These are phyloP conservation scores for Ctenomys sociabilis DNA, from an alignment of 2,113 vertebrate genomes.

Conservation along the genomic window DNA sequence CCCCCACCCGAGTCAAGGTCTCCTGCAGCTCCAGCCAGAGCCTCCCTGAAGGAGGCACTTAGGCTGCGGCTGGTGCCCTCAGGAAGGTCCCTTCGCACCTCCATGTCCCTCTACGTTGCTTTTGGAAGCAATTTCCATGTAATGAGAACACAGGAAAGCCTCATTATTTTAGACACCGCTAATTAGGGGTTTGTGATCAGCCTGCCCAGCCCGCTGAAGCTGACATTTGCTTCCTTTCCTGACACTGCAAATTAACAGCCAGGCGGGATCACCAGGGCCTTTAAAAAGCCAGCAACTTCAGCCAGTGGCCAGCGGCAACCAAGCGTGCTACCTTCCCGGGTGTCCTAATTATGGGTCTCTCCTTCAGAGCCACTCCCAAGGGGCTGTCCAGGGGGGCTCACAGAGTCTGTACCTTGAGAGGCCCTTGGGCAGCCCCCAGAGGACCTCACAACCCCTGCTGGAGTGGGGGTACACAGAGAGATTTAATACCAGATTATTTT, in stretches of 20 bases:
- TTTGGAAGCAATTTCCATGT: background rate
- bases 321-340: fast-evolving
- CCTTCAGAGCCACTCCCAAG: background rate
- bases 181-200: constrained; percentile 52
- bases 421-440: background rate
- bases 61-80: background rate
- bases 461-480: background rate
- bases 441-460: background rate
- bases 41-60: background rate
- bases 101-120: background rate
- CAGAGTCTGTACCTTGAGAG: background rate
- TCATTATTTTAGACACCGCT: constrained; percentile 41
- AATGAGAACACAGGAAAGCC: constrained; percentile 56
- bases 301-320: background rate
- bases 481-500: background rate
- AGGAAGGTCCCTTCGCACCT: background rate
- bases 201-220: background rate
- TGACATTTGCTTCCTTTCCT: constrained; percentile 39
- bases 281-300: background rate
- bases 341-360: background rate
- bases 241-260: constrained; percentile 3
- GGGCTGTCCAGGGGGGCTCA: fast-evolving
- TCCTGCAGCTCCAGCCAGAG: background rate
- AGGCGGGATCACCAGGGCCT: background rate
- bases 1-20: background rate